Evolutionary conservation across 2,888 invertebrate species (phyloP).

Genomic region (Parnassius apollo): DNA sequence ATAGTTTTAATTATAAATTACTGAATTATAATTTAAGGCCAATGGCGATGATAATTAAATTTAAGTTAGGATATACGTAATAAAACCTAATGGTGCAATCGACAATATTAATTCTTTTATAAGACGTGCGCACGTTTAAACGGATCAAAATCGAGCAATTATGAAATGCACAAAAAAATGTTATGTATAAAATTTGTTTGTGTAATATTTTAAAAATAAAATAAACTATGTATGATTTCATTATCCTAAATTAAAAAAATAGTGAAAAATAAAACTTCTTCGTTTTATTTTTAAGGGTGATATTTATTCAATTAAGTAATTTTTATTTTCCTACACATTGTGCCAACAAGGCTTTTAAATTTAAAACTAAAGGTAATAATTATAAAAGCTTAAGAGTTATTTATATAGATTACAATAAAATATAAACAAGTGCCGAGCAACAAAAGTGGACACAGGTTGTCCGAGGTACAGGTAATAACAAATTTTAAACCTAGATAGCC

Average conservation of each 20-base stretch:
- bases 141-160: constrained; percentile 3
- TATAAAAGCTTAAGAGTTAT: no score
- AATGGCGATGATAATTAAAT: background rate
- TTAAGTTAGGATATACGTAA: constrained; percentile 37
- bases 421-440: no score
- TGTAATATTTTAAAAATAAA: no score
- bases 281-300: background rate
- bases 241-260: background rate
- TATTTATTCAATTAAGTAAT: background rate
- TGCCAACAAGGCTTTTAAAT: constrained; percentile 10
- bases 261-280: background rate
- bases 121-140: constrained; percentile 8
- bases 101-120: constrained; percentile 69
- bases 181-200: constrained; percentile 1
- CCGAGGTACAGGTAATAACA: no score
- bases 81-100: constrained; percentile 60
- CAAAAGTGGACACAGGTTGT: no score
- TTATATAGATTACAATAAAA: no score
- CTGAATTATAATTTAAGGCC: no score
- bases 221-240: no score
- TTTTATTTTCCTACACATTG: background rate
- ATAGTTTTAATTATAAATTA: no score
- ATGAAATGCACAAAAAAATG: constrained; percentile 12
- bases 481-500: no score
- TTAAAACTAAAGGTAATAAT: background rate